Base-by-base conservation (phyloP, 2,113 vertebrate genomes). In the Podarcis muralis region DNA sequence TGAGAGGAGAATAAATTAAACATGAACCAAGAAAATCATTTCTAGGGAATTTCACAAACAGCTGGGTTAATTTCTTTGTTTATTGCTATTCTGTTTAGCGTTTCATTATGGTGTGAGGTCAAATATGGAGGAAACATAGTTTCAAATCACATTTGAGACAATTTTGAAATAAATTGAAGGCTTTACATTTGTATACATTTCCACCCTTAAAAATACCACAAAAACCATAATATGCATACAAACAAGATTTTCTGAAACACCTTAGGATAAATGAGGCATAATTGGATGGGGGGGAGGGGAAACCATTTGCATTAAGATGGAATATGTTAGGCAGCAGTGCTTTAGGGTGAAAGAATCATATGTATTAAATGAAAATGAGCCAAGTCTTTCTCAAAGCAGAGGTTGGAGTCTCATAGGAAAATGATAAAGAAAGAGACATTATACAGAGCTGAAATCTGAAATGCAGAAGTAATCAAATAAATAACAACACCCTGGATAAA, bases 391-490 rank as follows among this genome's bases (percentile, higher is more conserved):
- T 87, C 86, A 72, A 75, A 72, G 22, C 23, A 87, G 94, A 93
- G 27, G 69, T 68, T 83, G 86, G 40, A 84, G 78, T 87, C 85
- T 83, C 37, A 89, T 2, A 84, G 68, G 62, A 89, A 93, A 90
- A 72, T 80, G 86, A 87, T n/a, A 88, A 94, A 89, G 43, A 76
- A 88, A 79, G 9, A 30, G 57, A 93, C 22, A 35, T 90, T 93
- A 86, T 85, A 78, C 87, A 89, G 92, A 93, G 84, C 30, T 59
- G 22, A 90, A 91, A 92, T 12, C 76, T 93, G 86, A 92, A 94
- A 2, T 89, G 66, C 66, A 88, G 30, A 92, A 87, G 1, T n/a
- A 74, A 13, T 86, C 43, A 86, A 90, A 75, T 20, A 93, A 91
- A 87, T 71, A 15, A 93, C 3, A 76, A 48, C 82, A 59, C 40